Conservation (phyloP, 2,888 invertebrate genomes). For the Zygaena filipendulae region DNA sequence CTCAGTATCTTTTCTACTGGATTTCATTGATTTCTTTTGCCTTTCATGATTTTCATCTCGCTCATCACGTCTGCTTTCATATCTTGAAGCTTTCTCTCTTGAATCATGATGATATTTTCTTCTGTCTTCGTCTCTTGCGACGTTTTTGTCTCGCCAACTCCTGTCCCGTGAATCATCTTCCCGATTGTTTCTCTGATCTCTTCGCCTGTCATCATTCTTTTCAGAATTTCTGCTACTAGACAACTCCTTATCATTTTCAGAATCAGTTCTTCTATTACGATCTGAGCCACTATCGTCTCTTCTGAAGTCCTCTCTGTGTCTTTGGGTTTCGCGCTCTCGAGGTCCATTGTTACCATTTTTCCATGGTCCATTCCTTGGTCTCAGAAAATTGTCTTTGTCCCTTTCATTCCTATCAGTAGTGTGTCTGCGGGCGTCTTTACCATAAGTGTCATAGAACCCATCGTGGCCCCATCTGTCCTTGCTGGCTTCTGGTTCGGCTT, state of each 20-base stretch:
- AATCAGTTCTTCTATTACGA: conserved; percentile 12
- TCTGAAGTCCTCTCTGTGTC: conserved; percentile 5
- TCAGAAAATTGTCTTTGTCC: conserved; percentile 26
- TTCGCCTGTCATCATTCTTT: conserved; percentile 11
- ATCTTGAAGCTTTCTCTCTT: no score
- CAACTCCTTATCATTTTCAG: conserved; percentile 16
- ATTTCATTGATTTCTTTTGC: conserved; percentile 3
- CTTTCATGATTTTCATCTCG: conserved; percentile 7
- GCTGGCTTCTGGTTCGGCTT: conserved; percentile 21
- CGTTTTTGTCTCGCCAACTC: no score
- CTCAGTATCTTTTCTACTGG: conserved; percentile 1
- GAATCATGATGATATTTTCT: no score
- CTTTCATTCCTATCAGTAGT: conserved; percentile 27
- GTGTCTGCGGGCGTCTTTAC: conserved; percentile 36
- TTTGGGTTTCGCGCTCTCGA: conserved; percentile 3
- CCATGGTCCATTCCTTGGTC: conserved; percentile 22
- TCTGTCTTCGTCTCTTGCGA: no score
- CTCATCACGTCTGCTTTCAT: no score
- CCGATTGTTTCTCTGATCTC: no score
- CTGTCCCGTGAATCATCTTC: no score
- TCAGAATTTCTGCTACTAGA: conserved; percentile 3
- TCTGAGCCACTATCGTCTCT: conserved; percentile 11
- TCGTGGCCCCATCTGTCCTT: conserved; percentile 53
- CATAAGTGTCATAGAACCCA: conserved; percentile 55
- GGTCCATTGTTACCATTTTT: conserved; percentile 18